Base-by-base conservation (phyloP, 1,140 invertebrate species). In the Bemisia tabaci region DNA sequence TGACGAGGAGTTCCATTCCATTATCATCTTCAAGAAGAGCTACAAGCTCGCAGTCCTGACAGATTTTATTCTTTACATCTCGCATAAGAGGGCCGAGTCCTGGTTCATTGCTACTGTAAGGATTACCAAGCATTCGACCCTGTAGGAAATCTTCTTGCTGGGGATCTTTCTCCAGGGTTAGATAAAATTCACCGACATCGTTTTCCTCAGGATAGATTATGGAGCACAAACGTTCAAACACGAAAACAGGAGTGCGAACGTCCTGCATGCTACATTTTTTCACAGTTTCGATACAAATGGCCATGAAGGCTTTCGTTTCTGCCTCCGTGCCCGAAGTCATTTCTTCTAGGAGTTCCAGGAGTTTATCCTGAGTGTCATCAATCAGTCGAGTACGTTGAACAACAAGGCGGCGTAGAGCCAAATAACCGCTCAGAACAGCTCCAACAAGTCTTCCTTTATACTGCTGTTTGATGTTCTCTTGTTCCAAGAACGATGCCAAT, bases 1-100 rank as follows among this genome's bases (percentile, higher is more conserved):
- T 94, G 0, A 99, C 95, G n/a, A 98, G 81, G 64, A 98, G 79
- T 77, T 98, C 96, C 95, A 99, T 98, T 62, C 95, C 95, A 73
- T 95, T 98, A 75, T 98, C 96, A 77, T 98, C 95, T 77, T 98
- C 95, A 0, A 98, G 77, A 22, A 99, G 78, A 1, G 95, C 95
- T 0, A 98, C 92, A 59, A 98, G 79, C 74, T 99, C 96, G 79
- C 95, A 98, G 80, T 98, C 96, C 72, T 91, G 90, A 74, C 94
- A 97, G 68, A 97, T 96, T 77, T 98, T 98, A 77, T 98, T 98
- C 77, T 99, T 99, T 0, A 98, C 91, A 75, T 98, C 95, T 59
- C 96, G 82, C 96, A 99, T 98, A 0, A 97, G 79, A 0, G 96
- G 95, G 1, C 96, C 95, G 70, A 98, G 83, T 17, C 95, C 95